Conservation (phyloP, 2,113 vertebrate species). For the Oreocharis arfaki region DNA sequence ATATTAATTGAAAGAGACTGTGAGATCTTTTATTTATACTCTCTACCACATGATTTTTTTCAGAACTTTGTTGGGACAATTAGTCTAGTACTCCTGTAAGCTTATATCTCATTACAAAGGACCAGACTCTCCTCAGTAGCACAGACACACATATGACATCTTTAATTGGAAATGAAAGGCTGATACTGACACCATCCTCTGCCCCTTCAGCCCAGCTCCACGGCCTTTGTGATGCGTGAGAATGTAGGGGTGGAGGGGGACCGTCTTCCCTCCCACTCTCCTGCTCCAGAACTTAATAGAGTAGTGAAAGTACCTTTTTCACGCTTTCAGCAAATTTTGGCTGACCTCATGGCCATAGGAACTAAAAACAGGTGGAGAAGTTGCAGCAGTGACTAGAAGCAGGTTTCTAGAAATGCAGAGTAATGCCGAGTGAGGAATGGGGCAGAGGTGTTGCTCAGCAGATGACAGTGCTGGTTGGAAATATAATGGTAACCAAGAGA, state of each 20-base stretch:
- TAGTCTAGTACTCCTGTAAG: not conserved
- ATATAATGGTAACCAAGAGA: not conserved
- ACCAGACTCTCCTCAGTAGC: not conserved
- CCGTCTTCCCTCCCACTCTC: not conserved
- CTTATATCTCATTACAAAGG: not conserved
- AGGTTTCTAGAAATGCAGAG: not conserved
- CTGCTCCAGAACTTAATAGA: not conserved
- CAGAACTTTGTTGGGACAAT: not conserved
- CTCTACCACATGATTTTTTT: not conserved
- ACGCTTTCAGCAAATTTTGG: not conserved
- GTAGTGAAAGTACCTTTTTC: not conserved
- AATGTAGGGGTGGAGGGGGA: not conserved
- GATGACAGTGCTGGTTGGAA: not conserved
- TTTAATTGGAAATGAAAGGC: not conserved
- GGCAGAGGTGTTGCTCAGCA: not conserved
- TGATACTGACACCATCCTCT: not conserved
- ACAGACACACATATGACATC: not conserved
- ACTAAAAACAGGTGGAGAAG: not conserved
- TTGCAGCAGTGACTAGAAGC: not conserved
- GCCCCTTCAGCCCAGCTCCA: not conserved
- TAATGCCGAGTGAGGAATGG: not conserved
- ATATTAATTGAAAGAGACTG: constrained; percentile 17
- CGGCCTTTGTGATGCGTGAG: not conserved
- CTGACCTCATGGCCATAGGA: not conserved
- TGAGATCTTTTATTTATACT: constrained; percentile 15